These are phyloP conservation scores for Phataginus tetradactyla DNA, from an alignment of 2,797 vertebrate genomes.

Conservation along the genomic window DNA sequence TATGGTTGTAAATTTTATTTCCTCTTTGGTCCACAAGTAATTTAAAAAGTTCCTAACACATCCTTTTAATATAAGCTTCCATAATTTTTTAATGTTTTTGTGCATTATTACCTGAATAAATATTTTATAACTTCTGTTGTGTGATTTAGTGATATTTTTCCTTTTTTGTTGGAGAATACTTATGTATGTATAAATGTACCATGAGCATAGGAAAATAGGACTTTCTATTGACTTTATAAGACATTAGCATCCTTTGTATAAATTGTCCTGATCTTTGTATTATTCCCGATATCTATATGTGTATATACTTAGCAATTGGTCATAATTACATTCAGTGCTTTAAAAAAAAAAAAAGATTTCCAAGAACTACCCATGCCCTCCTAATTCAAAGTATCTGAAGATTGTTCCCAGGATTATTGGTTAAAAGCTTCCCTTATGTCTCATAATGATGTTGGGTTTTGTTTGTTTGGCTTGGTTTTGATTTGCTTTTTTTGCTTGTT, in stretches of 20 bases:
- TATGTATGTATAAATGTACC: background rate
- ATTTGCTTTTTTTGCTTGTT: background rate
- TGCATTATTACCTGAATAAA: background rate
- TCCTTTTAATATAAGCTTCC: background rate
- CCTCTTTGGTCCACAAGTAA: background rate
- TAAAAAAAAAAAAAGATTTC: background rate
- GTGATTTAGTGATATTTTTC: background rate
- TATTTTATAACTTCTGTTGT: background rate
- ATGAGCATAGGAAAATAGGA: background rate
- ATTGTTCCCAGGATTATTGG: background rate
- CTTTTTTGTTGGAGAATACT: background rate
- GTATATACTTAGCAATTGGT: background rate
- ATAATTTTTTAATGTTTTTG: background rate
- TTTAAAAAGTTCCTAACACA: constrained; percentile 30
- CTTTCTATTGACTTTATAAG: background rate
- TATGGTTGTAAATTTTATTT: constrained; percentile 26
- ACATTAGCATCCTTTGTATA: background rate
- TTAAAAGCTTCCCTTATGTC: background rate
- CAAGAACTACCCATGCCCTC: background rate
- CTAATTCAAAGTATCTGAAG: background rate
- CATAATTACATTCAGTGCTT: background rate
- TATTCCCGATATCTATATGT: background rate
- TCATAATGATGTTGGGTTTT: background rate
- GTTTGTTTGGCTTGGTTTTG: background rate
- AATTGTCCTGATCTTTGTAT: background rate